Percentiles rank a stretch among this genome's conserved stretches.
phyloP scores from a whole-genome alignment of 2,797 vertebrate species.

The Peromyscus melanophrys region DNA sequence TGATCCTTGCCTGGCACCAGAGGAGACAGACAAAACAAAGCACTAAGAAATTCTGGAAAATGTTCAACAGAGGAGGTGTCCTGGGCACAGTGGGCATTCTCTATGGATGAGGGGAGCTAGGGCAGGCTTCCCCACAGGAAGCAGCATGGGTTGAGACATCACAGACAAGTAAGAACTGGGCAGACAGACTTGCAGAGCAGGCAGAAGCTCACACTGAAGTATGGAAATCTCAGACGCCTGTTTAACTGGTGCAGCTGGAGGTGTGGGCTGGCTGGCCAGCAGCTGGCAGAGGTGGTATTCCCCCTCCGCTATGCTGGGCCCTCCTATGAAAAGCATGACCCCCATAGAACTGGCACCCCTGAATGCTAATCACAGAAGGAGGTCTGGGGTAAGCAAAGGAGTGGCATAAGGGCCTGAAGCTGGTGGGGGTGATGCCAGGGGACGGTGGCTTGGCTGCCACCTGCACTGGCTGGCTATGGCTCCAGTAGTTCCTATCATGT shows the following conservation, averaged over 20 bases:
- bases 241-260: neutral
- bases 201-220: neutral
- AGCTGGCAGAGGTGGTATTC: neutral
- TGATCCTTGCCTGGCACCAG: neutral
- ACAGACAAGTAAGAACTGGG: neutral
- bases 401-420: neutral
- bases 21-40: neutral
- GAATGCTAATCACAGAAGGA: neutral
- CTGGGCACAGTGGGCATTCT: neutral
- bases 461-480: neutral
- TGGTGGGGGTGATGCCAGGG: neutral
- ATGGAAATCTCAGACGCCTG: neutral
- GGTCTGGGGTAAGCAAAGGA: neutral
- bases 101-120: neutral
- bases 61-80: neutral
- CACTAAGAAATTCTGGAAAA: neutral
- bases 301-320: no score
- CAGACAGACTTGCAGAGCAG: neutral
- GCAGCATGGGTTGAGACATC: neutral
- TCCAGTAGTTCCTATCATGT: neutral
- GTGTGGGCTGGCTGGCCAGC: neutral
- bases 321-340: accelerated
- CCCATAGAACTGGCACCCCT: accelerated
- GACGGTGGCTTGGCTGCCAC: neutral
- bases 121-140: slow-evolving; percentile 15